Evolutionary conservation across 2,797 vertebrate species (phyloP).

Genomic region (Acipenser oxyrinchus): DNA sequence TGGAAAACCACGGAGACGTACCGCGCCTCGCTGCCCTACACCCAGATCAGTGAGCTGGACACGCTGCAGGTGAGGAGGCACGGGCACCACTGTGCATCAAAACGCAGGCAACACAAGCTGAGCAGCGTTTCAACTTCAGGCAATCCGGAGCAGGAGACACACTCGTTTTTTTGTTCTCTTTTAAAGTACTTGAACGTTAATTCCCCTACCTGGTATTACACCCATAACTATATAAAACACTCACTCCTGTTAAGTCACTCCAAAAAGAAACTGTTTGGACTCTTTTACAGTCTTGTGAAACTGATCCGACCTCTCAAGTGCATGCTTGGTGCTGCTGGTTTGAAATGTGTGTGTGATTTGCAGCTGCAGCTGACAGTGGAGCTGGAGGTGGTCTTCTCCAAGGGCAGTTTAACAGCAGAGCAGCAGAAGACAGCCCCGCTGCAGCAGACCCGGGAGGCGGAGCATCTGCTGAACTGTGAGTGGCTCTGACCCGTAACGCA

Average conservation of each 20-base stretch:
- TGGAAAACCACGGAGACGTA: slow-evolving; percentile 94
- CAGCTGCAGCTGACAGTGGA: slow-evolving; percentile 79
- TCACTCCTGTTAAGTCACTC: neutral
- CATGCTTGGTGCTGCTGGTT: neutral
- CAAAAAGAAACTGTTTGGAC: no score
- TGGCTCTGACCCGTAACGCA: no score
- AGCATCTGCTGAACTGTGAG: slow-evolving; percentile 69
- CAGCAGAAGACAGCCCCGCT: slow-evolving; percentile 76
- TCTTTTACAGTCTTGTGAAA: neutral
- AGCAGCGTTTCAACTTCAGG: no score
- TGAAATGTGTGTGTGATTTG: slow-evolving; percentile 1
- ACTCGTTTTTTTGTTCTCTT: neutral
- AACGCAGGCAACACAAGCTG: no score
- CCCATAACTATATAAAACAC: slow-evolving; percentile 10
- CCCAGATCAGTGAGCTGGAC: slow-evolving; percentile 70
- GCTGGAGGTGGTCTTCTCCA: slow-evolving; percentile 74
- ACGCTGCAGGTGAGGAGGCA: slow-evolving; percentile 61
- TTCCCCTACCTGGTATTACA: neutral
- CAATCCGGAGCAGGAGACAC: no score
- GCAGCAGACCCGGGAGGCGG: slow-evolving; percentile 58
- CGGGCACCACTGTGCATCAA: no score
- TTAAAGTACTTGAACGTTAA: neutral
- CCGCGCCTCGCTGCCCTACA: slow-evolving; percentile 79
- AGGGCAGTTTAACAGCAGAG: slow-evolving; percentile 69
- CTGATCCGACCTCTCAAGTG: neutral